Evolutionary conservation across 2,888 invertebrate species (phyloP), one percentile per base, ranked within the genome.

Genomic region (Pristionchus fissidentatus): DNA sequence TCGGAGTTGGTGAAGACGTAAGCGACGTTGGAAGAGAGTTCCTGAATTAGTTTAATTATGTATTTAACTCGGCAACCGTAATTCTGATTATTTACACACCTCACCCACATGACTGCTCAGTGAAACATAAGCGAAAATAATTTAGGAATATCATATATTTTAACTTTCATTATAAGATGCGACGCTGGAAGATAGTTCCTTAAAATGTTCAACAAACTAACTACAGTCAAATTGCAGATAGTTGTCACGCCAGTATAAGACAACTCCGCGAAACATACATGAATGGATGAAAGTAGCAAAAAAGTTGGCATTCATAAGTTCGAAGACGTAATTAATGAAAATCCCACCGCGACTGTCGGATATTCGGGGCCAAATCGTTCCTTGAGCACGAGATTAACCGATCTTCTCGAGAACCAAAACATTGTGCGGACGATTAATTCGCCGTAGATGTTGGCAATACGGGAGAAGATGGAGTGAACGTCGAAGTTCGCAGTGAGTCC

Each of bases 1-100:
- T 70, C 70, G 5, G 70, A 70, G 43, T 70, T 70, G 13, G 70
- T 70, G 70, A 70, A 70, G 70, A 70, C 70, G 43, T 41, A 70
- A 1, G 70, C 70, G 41, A 70, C 70, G n/a, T 70, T 70, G 8
- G 70, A 70, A 0, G 70, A 70, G 15, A 26, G 70, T 26, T 70
- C 70, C 70, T 70, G 41, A 26, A 66, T 13, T 66, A 38, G 35
- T 4, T 2, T 22, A 5, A n/a, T 22, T 19, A 0, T 3, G 19
- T 22, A 7, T 22, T n/a, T 38, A 5, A 62, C 4, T 1, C 8
- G n/a, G n/a, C n/a, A n/a, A n/a, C n/a, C n/a, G n/a, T n/a, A n/a
- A n/a, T n/a, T n/a, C n/a, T n/a, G n/a, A n/a, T n/a, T n/a, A n/a
- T n/a, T n/a, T n/a, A n/a, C n/a, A n/a, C n/a, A n/a, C n/a, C n/a